Evolutionary conservation across 2,113 vertebrate genomes (phyloP).

Genomic region (Pterophyllum scalare): DNA sequence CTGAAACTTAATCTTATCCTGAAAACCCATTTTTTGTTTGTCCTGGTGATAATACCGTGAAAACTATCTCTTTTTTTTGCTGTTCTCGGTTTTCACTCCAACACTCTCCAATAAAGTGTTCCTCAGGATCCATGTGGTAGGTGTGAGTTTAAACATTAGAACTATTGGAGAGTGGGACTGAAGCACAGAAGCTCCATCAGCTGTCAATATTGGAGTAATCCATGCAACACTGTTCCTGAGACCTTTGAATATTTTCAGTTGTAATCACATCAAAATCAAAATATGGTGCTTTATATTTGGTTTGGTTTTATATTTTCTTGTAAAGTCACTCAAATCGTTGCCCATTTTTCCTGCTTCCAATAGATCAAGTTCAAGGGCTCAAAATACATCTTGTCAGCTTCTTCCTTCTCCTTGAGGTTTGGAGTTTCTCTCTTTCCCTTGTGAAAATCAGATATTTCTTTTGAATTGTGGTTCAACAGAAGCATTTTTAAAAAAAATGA

Average conservation of each 20-base stretch:
- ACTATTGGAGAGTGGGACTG: neutral
- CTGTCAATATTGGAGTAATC: neutral
- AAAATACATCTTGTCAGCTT: no score
- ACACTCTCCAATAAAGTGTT: neutral
- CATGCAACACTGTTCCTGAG: neutral
- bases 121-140: neutral
- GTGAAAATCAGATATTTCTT: no score
- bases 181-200: neutral
- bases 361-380: no score
- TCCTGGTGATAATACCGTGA: neutral
- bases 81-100: neutral
- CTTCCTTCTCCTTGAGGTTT: no score
- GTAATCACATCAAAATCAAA: neutral
- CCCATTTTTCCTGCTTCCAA: no score
- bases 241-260: neutral
- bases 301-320: no score
- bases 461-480: no score
- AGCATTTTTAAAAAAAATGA: no score
- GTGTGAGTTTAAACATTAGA: neutral
- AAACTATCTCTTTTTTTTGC: neutral
- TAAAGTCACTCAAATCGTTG: no score
- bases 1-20: neutral
- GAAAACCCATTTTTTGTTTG: neutral
- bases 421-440: no score
- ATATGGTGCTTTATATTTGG: no score